Conservation (phyloP, 2,888 invertebrate genomes). For the Drosophila sordidapex region DNA sequence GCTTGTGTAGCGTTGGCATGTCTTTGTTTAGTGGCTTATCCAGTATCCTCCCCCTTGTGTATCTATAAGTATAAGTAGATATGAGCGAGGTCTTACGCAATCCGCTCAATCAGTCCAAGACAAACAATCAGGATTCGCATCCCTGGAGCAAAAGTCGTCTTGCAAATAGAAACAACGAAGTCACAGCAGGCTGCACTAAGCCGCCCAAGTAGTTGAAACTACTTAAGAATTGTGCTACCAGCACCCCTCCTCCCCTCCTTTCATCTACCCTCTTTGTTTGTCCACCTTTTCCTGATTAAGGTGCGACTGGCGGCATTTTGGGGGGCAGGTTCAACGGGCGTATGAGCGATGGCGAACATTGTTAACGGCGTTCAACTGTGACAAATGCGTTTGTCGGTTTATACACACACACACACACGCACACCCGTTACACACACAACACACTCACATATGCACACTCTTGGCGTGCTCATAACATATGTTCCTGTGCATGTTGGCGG, state of each 20-base stretch:
- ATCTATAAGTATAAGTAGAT: not conserved
- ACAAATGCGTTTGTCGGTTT: slow-evolving; percentile 74
- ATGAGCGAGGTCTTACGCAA: slow-evolving; percentile 19
- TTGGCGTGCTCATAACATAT: slow-evolving; percentile 56
- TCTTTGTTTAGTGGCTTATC: slow-evolving; percentile 9
- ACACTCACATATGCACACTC: slow-evolving; percentile 10
- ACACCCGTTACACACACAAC: not conserved
- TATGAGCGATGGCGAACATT: slow-evolving; percentile 58
- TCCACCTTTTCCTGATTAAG: slow-evolving; percentile 65
- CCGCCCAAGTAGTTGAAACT: slow-evolving; percentile 40
- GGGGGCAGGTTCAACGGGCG: slow-evolving; percentile 27
- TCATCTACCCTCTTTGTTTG: slow-evolving; percentile 6
- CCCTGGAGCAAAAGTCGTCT: slow-evolving; percentile 42
- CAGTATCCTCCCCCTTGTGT: not conserved
- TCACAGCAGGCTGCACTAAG: slow-evolving; percentile 15
- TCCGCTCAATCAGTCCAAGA: slow-evolving; percentile 66
- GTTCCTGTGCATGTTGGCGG: slow-evolving; percentile 67
- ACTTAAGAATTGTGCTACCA: slow-evolving; percentile 39
- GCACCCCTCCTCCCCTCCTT: no score
- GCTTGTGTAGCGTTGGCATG: not conserved
- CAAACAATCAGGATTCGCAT: slow-evolving; percentile 63
- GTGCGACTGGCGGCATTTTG: slow-evolving; percentile 42
- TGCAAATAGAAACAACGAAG: slow-evolving; percentile 29
- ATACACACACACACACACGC: slow-evolving; percentile 37
- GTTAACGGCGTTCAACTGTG: slow-evolving; percentile 78